These are phyloP conservation scores for Sogatella furcifera DNA, from an alignment of 1,140 invertebrate species.

Conservation along the genomic window DNA sequence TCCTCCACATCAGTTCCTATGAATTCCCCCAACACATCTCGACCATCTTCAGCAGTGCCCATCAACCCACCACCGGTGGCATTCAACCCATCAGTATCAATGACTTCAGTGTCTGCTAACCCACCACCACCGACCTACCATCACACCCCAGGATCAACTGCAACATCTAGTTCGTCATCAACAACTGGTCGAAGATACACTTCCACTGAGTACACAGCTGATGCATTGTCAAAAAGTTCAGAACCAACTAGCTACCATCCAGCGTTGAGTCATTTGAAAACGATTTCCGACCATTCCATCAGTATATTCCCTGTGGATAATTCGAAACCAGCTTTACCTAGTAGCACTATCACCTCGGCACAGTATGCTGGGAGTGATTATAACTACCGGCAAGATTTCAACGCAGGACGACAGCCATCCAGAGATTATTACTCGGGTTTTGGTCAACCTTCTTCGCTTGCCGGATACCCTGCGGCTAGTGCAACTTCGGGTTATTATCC, in stretches of 20 bases:
- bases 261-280: not conserved
- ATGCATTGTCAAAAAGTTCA: not conserved
- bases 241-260: not conserved
- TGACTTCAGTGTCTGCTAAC: not conserved
- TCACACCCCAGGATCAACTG: not conserved
- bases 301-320: conserved; percentile 5
- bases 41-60: conserved; percentile 2
- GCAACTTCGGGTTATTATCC: not conserved
- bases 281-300: conserved; percentile 3
- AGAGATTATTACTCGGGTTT: conserved; percentile 6
- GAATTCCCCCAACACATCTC: not conserved
- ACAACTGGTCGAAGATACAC: not conserved
- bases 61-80: not conserved
- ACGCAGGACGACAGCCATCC: not conserved
- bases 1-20: not conserved
- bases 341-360: not conserved
- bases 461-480: not conserved
- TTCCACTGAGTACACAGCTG: not conserved
- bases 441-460: not conserved
- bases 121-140: not conserved
- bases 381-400: conserved; percentile 6
- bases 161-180: no score
- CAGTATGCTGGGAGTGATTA: conserved; percentile 1
- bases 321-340: not conserved
- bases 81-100: conserved; percentile 3